Evolutionary conservation across 2,113 vertebrate genomes (phyloP), one percentile per base, ranked within the genome.

Genomic region (Cairina moschata): DNA sequence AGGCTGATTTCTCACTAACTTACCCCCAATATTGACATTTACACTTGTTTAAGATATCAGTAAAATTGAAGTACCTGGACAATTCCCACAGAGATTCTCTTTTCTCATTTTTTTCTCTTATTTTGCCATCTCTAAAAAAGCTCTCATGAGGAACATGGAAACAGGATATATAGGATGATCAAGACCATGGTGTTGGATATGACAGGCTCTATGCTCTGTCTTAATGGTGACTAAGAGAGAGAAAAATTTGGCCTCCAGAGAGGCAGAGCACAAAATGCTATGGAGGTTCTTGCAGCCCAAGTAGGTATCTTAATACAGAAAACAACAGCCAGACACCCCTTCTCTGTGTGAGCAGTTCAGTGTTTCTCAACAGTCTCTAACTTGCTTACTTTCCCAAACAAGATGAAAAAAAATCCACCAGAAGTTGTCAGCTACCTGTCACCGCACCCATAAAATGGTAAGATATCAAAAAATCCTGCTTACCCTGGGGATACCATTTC

Each of bases 81-180:
- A 18, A 6, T 31, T 69, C 55, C 55, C 59, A 77, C 28, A 0
- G 3, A 86, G 21, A 85, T 50, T 58, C 8, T 58, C 32, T 18
- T 69, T 38, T 52, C 28, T 40, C 55, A 1, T 26, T 55, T 36
- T 21, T 59, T 60, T 71, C 62, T 79, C 50, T 31, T 55, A 32
- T 50, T 93, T 59, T 67, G 4, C 22, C 42, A 1, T 50, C 62
- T 71, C 55, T 66, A 22, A 71, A 73, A 88, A 21, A 1, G 46
- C 2, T 36, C 48, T 11, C 23, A 17, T 36, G 42, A 77, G 50
- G 36, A 89, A 65, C 52, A 40, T 16, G 31, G 16, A 52, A 71
- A 13, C 36, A 34, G 18, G 8, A n/a, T 2, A 5, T 2, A 1
- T 50, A n/a, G 17, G 28, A 8, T 42, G 36, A 22, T 13, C 48